Percentiles rank a stretch among this genome's conserved stretches.
Conservation (phyloP, 1,140 invertebrate genomes). For the Calycopis cecrops region DNA sequence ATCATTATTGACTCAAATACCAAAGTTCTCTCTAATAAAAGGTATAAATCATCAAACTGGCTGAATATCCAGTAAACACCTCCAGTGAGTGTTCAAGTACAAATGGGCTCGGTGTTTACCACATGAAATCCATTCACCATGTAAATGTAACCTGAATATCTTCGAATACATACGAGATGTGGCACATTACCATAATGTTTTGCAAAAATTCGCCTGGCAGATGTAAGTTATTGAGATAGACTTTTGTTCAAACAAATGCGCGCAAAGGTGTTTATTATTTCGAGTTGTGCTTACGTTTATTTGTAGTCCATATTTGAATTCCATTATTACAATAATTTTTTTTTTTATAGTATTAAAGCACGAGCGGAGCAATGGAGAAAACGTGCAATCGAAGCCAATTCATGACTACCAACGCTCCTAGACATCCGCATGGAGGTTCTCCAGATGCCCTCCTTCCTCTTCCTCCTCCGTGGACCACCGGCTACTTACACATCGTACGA, state of each 20-base stretch:
- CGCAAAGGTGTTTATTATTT: constrained; percentile 8
- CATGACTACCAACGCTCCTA: too few relatives aligned
- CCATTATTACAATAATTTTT: too few relatives aligned
- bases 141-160: constrained; percentile 21
- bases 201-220: constrained; percentile 15
- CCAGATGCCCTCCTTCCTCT: too few relatives aligned
- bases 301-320: too few relatives aligned
- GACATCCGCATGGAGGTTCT: too few relatives aligned
- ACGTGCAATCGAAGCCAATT: too few relatives aligned
- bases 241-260: constrained; percentile 14
- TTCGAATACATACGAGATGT: constrained; percentile 18
- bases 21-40: too few relatives aligned
- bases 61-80: constrained; percentile 17
- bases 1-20: too few relatives aligned
- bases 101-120: constrained; percentile 20
- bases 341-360: too few relatives aligned
- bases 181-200: constrained; percentile 17
- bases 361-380: too few relatives aligned
- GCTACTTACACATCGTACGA: too few relatives aligned
- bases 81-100: constrained; percentile 16
- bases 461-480: too few relatives aligned
- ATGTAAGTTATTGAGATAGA: constrained; percentile 17
- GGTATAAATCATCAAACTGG: not conserved
- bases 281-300: constrained; percentile 3
- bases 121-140: constrained; percentile 18